These are phyloP conservation scores for Andricus curvator DNA, from an alignment of 2,888 invertebrate genomes.

Conservation along the genomic window DNA sequence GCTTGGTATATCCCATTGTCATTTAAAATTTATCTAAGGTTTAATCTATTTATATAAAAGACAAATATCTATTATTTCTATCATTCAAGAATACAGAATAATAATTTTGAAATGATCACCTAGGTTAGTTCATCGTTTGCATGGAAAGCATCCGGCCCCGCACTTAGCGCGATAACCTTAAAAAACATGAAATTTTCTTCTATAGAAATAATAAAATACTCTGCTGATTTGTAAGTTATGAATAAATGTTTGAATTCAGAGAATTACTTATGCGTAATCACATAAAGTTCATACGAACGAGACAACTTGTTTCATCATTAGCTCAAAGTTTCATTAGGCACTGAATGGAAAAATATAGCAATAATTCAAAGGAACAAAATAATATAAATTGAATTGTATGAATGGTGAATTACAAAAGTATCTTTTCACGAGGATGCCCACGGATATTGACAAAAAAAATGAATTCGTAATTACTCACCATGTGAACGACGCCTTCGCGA, in stretches of 20 bases:
- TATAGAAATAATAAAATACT: neutral
- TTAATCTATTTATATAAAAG: too few species aligned
- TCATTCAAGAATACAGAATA: neutral
- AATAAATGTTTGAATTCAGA: neutral
- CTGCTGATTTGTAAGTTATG: neutral
- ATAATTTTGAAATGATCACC: neutral
- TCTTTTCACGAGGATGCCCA: neutral
- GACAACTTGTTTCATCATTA: slow-evolving; percentile 13
- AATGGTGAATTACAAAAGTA: neutral
- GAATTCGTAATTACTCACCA: slow-evolving; percentile 2
- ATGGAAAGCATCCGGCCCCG: neutral
- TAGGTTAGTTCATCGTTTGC: neutral
- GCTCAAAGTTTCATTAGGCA: neutral
- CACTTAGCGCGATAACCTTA: neutral
- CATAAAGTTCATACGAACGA: slow-evolving; percentile 32
- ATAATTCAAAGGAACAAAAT: neutral
- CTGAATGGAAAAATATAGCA: neutral
- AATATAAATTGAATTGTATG: neutral
- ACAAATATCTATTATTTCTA: too few species aligned
- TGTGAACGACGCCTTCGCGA: neutral
- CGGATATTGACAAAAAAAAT: neutral
- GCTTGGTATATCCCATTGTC: too few species aligned
- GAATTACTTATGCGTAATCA: neutral
- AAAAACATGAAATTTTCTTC: neutral
- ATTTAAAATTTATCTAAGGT: too few species aligned